A percentile compares a stretch with the other conserved stretches of the same genome.
These are phyloP conservation scores for Prunella himalayana DNA, from an alignment of 2,113 vertebrate species.

Conservation along the genomic window DNA sequence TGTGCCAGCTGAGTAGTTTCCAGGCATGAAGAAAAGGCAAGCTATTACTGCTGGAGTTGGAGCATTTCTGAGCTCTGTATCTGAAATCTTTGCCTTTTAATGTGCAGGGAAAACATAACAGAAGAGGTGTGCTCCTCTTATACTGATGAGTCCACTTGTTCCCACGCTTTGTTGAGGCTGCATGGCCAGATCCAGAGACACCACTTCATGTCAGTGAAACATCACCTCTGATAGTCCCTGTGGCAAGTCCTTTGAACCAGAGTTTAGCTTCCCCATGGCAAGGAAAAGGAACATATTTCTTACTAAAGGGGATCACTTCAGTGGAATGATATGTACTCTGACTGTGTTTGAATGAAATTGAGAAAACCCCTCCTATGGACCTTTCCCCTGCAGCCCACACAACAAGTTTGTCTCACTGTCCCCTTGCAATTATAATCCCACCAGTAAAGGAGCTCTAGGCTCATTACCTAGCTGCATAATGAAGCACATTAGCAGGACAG, in stretches of 20 bases:
- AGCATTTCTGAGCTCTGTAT: background rate
- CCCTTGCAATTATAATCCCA: background rate
- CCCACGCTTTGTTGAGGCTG: background rate
- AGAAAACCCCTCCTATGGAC: background rate
- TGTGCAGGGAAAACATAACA: background rate
- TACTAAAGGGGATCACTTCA: background rate
- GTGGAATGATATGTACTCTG: background rate
- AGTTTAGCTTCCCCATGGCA: background rate
- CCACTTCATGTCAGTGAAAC: background rate
- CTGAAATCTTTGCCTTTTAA: background rate
- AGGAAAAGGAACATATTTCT: background rate
- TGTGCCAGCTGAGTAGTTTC: background rate
- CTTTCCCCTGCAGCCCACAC: background rate
- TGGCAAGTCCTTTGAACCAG: background rate
- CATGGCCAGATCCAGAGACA: background rate
- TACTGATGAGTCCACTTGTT: background rate
- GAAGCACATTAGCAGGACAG: slow-evolving; percentile 23
- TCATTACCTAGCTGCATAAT: slow-evolving; percentile 28
- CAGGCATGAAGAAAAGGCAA: background rate
- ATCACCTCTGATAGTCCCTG: background rate
- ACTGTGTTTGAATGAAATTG: background rate
- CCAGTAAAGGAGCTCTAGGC: background rate
- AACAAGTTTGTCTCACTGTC: background rate
- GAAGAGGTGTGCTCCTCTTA: background rate
- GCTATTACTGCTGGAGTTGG: background rate